Evolutionary conservation across 1,140 invertebrate species (phyloP), one percentile per base, ranked within the genome.

Genomic region (Drosophila hydei): DNA sequence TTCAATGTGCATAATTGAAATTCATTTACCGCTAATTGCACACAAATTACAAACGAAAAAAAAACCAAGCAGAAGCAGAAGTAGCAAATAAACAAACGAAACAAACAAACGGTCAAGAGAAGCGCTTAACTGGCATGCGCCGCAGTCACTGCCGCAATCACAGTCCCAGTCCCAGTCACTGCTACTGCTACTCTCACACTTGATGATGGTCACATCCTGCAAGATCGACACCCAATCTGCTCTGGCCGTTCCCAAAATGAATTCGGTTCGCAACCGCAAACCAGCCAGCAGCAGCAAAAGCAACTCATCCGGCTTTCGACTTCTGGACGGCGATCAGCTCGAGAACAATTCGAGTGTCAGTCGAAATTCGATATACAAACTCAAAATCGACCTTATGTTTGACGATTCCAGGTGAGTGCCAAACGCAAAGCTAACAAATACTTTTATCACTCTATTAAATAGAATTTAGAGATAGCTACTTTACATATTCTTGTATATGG

Each of bases 381-480:
- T 95, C 77, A 94, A 95, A 89, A 97, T 97, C 76, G 96, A 97
- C 92, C 94, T 95, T 3, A 95, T 97, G 85, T 97, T 97, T 89
- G 96, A 96, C 72, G 96, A 96, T 75, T 92, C 93, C 58, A 93
- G 93, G 69, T 89, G 89, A 73, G 91, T 90, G 42, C 23, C 16
- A 51, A 27, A 16, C 8, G 25, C 43, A 12, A n/a, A n/a, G n/a
- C 14, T 2, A 45, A 16, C n/a, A n/a, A 5, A 40, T 40, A n/a
- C n/a, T n/a, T n/a, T n/a, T 23, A 23, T 23, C 21, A 23, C 2
- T 23, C 21, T 23, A 23, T 23, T 23, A 2, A 23, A 23, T 4
- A 23, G 21, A 23, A 23, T 23, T 23, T 23, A 23, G 2, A 4
- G 2, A 23, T 23, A n/a, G n/a, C n/a, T n/a, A n/a, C n/a, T n/a